Conservation (phyloP, 2,113 vertebrate species). For the Trochalopteron elliotii region DNA sequence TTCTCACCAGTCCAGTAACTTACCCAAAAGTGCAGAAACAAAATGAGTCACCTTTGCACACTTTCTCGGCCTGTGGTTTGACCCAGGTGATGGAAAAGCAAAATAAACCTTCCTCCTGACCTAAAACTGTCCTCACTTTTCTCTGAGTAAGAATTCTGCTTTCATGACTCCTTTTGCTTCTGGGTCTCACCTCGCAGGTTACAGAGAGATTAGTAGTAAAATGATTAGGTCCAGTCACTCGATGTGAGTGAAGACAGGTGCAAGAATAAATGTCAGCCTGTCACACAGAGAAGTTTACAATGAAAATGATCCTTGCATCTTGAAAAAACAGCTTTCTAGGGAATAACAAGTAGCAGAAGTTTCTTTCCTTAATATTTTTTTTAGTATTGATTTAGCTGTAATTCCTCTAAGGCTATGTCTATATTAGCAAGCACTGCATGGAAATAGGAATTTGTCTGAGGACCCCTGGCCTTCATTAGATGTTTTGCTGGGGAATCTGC, state of each 20-base stretch:
- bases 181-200: not conserved
- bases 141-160: not conserved
- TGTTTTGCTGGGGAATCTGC: not conserved
- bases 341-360: not conserved
- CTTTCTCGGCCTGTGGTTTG: not conserved
- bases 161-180: not conserved
- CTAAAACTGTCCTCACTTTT: constrained; percentile 1
- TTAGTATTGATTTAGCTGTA: not conserved
- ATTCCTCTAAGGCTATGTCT: not conserved
- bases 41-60: not conserved
- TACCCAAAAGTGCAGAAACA: not conserved
- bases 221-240: not conserved
- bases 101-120: not conserved
- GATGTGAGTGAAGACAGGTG: not conserved
- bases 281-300: not conserved
- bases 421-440: not conserved
- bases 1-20: not conserved
- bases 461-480: not conserved
- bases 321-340: not conserved
- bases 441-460: not conserved
- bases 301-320: not conserved
- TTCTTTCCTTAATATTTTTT: not conserved
- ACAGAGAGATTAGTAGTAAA: constrained; percentile 6
- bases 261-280: constrained; percentile 5
- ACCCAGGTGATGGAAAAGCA: not conserved